Conservation (phyloP, 2,797 vertebrate species). For the Chelonia mydas region DNA sequence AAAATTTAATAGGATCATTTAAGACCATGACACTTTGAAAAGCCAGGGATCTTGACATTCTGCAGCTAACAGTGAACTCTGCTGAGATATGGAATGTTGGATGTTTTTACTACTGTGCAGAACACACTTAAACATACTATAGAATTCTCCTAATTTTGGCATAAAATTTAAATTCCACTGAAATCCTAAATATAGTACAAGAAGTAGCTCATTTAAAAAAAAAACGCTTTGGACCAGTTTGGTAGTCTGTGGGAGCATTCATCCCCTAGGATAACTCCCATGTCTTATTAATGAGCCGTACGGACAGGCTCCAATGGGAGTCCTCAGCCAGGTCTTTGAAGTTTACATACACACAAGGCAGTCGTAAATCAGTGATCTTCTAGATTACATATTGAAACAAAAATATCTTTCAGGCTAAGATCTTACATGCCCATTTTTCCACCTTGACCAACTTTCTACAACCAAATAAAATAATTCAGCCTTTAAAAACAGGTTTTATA, state of each 20-base stretch:
- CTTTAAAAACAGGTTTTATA: not conserved
- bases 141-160: not conserved
- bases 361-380: not conserved
- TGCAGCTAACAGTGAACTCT: not conserved
- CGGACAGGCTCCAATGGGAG: not conserved
- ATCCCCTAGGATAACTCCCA: not conserved
- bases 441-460: not conserved
- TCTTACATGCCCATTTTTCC: not conserved
- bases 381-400: not conserved
- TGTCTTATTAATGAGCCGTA: not conserved
- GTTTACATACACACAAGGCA: accelerated
- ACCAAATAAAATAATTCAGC: not conserved
- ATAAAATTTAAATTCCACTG: not conserved
- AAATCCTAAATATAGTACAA: not conserved
- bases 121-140: accelerated
- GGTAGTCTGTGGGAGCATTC: not conserved
- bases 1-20: conserved; percentile 33
- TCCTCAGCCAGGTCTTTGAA: not conserved
- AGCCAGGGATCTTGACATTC: conserved; percentile 30
- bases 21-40: conserved; percentile 53
- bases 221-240: accelerated
- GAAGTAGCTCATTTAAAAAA: not conserved
- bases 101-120: not conserved
- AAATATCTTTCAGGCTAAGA: not conserved
- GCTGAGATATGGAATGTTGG: not conserved